Base-by-base conservation (phyloP, 2,888 invertebrate genomes). In the Axea sp. region DNA sequence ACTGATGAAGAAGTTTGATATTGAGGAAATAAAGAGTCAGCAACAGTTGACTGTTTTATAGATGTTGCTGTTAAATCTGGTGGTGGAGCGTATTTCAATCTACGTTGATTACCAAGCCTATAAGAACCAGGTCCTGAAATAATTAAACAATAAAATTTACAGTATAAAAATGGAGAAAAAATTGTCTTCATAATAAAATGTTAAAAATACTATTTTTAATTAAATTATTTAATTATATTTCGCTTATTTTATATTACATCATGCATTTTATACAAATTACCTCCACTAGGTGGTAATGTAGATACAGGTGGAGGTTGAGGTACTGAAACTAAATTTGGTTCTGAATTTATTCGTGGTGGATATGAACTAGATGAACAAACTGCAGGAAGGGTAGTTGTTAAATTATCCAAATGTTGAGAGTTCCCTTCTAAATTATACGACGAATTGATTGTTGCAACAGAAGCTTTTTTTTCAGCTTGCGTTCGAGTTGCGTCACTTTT, bases 41-140 rank as follows among this genome's bases (percentile, higher is more conserved):
- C 11, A n/a, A 1, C 39, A 39, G 45, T 30, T 28, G 41, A 2
- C 8, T 28, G 47, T 9, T 69, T 71, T 6, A 59, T 8, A n/a
- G 62, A 11, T 11, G 64, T 81, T 0, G 84, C 79, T n/a, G 84
- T 82, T 2, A 95, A 84, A 0, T 95, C 94, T 0, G 95, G 95
- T 79, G 94, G 92, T 80, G 92, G 94, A 0, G 95, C 95, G 86
- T 95, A 95, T 2, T 91, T 88, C 81, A 93, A 92, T 83, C 93
- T 92, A 78, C 91, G 91, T 78, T 91, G 90, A 2, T 92, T 91
- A 0, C 92, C 89, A 57, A 94, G 90, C 24, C 95, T 89, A 86
- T 92, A 95, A 30, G 85, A 86, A 11, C 78, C 76, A 0, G 77
- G 28, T 14, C 82, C 85, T 84, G 67, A 3, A 78, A 53, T 0